Evolutionary conservation across 1,140 invertebrate species (phyloP), one percentile per base, ranked within the genome.

Genomic region (Parasteatoda tepidariorum): DNA sequence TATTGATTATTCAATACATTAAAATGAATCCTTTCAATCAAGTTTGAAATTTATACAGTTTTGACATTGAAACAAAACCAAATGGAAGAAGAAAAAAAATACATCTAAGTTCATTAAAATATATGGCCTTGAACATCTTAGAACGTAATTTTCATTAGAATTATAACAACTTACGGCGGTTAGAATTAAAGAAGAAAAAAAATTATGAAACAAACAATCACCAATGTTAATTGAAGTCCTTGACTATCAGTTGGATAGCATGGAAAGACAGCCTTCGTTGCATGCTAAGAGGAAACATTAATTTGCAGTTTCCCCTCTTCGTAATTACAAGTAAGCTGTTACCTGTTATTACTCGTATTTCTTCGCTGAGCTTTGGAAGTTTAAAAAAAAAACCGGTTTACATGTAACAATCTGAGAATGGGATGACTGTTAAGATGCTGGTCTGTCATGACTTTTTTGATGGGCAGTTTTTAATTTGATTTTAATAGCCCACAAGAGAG

Each of bases 301-400:
- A 79, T 79, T 79, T 79, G 76, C 76, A 79, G 76, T 79, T 79
- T 68, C 62, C 31, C 64, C 31, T 57, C 62, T 62, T 79, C 76
- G 55, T 79, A 79, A 79, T 79, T 79, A 41, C 64, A 57, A 28
- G 33, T 30, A 30, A 68, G 64, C 62, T 79, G 76, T 79, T 79
- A 79, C 62, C 76, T 79, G 76, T 79, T 79, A 68, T 79, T 79
- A 79, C 62, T 76, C 74, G 61, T 41, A 76, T 76, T 79, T 68
- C 76, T 64, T 79, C 26, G 76, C 48, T 79, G 76, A 79, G 62
- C 76, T 68, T 79, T 57, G 6, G 18, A n/a, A 18, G 55, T 18
- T 28, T 28, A 54, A 2, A n/a, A n/a, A n/a, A n/a, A 24, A 30
- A 79, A 79, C 76, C 76, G 76, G 76, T 79, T 66, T 76, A 30